Base-by-base conservation (phyloP, 2,888 invertebrate species). In the Spicauda simplicius region DNA sequence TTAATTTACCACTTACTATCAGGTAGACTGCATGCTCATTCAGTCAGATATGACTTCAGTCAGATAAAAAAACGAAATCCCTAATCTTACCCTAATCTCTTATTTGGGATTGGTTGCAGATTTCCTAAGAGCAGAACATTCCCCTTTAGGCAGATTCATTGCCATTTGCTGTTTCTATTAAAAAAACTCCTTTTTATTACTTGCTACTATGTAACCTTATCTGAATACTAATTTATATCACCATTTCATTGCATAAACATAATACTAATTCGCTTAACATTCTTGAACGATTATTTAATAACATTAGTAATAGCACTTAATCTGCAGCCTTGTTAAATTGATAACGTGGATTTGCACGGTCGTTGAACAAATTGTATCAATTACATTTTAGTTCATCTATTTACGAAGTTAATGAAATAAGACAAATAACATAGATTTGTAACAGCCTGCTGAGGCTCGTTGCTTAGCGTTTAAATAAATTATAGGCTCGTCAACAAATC, bases 381-480 rank as follows among this genome's bases (percentile, higher is more conserved):
- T 48, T 60, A 56, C 69, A 69, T 69, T 63, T 68, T 52, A 69
- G 68, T 69, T 67, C 71, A 71, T 70, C 67, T 58, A 70, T 68
- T 68, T 61, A 68, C 64, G 69, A 67, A 59, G 62, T 68, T 73
- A 74, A 74, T 73, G 61, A 64, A 70, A 72, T 72, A 69, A 75
- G 76, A 75, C 73, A 75, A 78, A 77, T 77, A 75, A 72, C 70
- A 73, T 54, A 66, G 72, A 73, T 76, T 71, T 72, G 70, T 74
- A 68, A 68, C 61, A 55, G 70, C 48, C n/a, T 48, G 48, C 25
- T 5, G 2, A 48, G 5, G 16, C 16, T 16, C 16, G 48, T 67
- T 37, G 56, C 10, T 33, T 56, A 18, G 16, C 18, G 18, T 41
- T 57, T 57, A 41, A 18, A 48, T 48, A 48, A 48, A 48, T 48